phyloP scores from a whole-genome alignment of 1,140 invertebrate genomes.

The Wiebesia pumilae region DNA sequence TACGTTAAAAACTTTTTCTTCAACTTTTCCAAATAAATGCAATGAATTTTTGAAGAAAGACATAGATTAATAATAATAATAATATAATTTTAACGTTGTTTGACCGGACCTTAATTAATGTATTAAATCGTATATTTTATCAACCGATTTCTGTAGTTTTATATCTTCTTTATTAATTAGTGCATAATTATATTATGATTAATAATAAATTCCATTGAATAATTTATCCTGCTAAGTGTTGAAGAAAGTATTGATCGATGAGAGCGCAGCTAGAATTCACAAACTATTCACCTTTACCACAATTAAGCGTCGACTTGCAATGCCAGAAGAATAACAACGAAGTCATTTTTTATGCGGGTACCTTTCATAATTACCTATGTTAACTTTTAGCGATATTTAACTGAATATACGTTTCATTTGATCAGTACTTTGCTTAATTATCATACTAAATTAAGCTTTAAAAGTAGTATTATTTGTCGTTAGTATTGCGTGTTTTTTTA shows the following conservation, averaged over 20 bases:
- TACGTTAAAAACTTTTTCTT: too few relatives aligned
- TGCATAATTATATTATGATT: background rate
- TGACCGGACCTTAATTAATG: too few relatives aligned
- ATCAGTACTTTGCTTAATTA: background rate
- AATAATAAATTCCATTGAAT: constrained; percentile 20
- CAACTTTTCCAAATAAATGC: too few relatives aligned
- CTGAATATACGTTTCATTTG: background rate
- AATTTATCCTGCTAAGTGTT: background rate
- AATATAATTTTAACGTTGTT: too few relatives aligned
- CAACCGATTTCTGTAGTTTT: too few relatives aligned
- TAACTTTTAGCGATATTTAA: background rate
- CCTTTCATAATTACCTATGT: constrained; percentile 9
- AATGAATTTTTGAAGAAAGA: too few relatives aligned
- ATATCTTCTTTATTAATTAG: background rate
- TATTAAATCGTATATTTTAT: too few relatives aligned
- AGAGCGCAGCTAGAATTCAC: constrained; percentile 15
- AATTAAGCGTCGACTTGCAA: constrained; percentile 45
- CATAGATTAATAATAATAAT: too few relatives aligned
- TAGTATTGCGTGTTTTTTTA: too few relatives aligned
- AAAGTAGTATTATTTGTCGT: background rate
- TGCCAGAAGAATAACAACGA: constrained; percentile 18
- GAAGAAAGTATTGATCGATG: background rate
- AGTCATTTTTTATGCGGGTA: constrained; percentile 46
- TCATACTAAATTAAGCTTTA: background rate
- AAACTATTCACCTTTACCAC: constrained; percentile 33